phyloP scores from a whole-genome alignment of 1,140 invertebrate species.

The Drosophila auraria region DNA sequence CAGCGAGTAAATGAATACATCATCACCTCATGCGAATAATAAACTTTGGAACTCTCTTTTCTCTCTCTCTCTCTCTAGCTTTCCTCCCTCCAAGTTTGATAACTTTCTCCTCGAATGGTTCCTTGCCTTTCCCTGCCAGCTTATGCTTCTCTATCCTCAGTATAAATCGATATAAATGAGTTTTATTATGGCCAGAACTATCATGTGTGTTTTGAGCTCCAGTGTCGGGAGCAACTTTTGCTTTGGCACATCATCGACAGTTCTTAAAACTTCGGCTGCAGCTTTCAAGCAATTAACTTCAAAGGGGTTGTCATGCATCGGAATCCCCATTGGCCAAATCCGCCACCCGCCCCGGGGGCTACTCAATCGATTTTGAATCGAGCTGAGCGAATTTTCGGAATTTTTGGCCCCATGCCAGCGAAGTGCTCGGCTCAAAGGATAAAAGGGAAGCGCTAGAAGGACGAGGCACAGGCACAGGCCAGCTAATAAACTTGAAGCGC shows the following conservation, averaged over 20 bases:
- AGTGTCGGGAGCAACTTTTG: conserved; percentile 30
- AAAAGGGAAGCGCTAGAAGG: neutral
- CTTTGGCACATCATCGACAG: conserved; percentile 46
- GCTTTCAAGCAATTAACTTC: conserved; percentile 55
- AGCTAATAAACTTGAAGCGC: conserved; percentile 65
- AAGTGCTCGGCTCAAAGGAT: conserved; percentile 15
- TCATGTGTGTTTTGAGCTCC: conserved; percentile 31
- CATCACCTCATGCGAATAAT: neutral
- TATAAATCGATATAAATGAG: conserved; percentile 25
- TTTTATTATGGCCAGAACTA: conserved; percentile 29
- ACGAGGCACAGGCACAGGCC: neutral
- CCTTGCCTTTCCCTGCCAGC: neutral
- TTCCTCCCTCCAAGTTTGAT: neutral
- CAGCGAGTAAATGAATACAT: neutral
- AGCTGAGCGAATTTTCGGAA: conserved; percentile 39
- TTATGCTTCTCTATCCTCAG: neutral
- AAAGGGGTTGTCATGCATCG: conserved; percentile 34
- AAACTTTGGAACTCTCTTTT: neutral
- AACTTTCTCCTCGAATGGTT: conserved; percentile 1
- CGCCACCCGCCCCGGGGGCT: neutral
- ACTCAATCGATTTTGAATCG: conserved; percentile 58
- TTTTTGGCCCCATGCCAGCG: conserved; percentile 50
- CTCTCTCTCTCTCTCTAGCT: too few species aligned
- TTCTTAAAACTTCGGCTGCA: conserved; percentile 42
- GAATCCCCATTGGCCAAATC: conserved; percentile 1